Evolutionary conservation across 2,113 vertebrate species (phyloP), one percentile per base, ranked within the genome.

Genomic region (Patagioenas fasciata): DNA sequence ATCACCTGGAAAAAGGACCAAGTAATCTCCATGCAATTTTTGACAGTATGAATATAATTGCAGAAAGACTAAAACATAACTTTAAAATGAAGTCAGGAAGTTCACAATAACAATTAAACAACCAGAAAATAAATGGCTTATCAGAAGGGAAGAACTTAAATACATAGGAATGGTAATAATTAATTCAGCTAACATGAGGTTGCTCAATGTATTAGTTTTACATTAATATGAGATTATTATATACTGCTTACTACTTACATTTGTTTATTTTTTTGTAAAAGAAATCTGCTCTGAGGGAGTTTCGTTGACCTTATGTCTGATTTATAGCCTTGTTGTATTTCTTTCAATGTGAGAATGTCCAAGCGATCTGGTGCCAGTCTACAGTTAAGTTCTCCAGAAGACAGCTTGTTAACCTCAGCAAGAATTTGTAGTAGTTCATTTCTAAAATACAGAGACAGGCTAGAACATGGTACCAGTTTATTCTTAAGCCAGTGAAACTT

Each of bases 21-120:
- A 69, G 57, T 93, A 85, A 60, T 96, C 32, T 91, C 75, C 36
- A 42, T 89, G 85, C 84, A 70, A 3, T 94, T 95, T 83, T 69
- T 32, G 40, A 80, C 91, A 94, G 71, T 88, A 65, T 48, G 80
- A 92, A 75, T 88, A 50, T 94, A 96, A 84, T 80, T 97, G 93
- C 84, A 97, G 97, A 91, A 96, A 91, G 86, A 94, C 95, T 95
- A 95, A 97, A 97, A 95, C 31, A 57, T 74, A 97, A 96, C 92
- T 93, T 97, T 95, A 96, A 97, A 96, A 95, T 97, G 95, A 96
- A 97, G 95, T 92, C 67, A 14, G 14, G 78, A 81, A 97, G 85
- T 85, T 94, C 91, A 84, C 53, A 95, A 94, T 85, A 91, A 95
- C 97, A 93, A 91, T 80, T 91, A 85, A 96, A 93, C 86, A 84